These are phyloP conservation scores for Omphaloscelis lunosa DNA, from an alignment of 2,888 invertebrate genomes.

Conservation along the genomic window DNA sequence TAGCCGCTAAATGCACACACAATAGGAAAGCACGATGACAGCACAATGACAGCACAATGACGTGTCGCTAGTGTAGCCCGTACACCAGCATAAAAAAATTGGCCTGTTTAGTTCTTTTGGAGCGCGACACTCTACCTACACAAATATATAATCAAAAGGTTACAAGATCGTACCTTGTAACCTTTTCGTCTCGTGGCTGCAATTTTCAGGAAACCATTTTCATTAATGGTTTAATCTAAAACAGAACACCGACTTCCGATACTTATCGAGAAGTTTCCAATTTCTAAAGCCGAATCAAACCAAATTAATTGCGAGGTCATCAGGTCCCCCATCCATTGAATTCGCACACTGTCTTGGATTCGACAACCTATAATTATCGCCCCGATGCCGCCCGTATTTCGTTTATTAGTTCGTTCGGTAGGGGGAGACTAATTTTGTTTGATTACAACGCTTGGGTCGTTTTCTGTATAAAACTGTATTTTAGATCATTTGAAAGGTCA, in stretches of 20 bases:
- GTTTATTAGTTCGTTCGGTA: slow-evolving; percentile 1
- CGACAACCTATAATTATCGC: slow-evolving; percentile 34
- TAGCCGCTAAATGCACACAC: too few species aligned
- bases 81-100: too few species aligned
- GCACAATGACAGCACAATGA: too few species aligned
- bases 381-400: slow-evolving; percentile 20
- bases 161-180: too few species aligned
- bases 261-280: background rate
- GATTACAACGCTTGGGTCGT: background rate
- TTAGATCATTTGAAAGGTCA: too few species aligned
- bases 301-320: slow-evolving; percentile 9
- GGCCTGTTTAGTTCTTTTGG: too few species aligned
- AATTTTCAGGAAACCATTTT: slow-evolving; percentile 1
- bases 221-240: background rate
- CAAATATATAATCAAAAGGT: too few species aligned
- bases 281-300: slow-evolving; percentile 21
- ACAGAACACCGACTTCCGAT: background rate
- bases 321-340: slow-evolving; percentile 22
- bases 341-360: background rate
- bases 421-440: slow-evolving; percentile 7
- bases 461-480: background rate
- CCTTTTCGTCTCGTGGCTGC: too few species aligned
- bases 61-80: too few species aligned
- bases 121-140: too few species aligned
- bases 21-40: too few species aligned